A percentile compares a stretch with the other conserved stretches of the same genome.
These are phyloP conservation scores for Phenacoccus solenopsis DNA, from an alignment of 1,140 invertebrate genomes.

Conservation along the genomic window DNA sequence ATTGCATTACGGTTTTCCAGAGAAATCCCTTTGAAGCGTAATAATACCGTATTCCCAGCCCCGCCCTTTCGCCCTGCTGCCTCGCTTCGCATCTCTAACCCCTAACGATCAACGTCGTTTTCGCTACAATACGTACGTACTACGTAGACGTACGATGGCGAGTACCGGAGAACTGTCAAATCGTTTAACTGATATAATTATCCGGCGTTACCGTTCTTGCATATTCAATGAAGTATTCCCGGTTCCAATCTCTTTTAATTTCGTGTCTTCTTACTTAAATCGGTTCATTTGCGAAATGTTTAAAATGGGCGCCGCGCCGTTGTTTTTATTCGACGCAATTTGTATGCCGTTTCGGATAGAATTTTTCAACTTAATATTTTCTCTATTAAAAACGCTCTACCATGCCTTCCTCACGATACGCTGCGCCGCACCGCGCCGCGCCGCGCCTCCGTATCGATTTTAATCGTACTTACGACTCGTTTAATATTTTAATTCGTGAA, in stretches of 20 bases:
- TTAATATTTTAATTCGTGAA: too few relatives aligned
- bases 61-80: too few relatives aligned
- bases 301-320: not conserved
- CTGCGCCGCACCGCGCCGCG: too few relatives aligned
- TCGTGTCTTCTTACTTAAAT: conserved; percentile 15
- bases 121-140: not conserved
- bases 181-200: conserved; percentile 15
- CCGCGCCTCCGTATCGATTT: too few relatives aligned
- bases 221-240: not conserved
- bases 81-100: too few relatives aligned
- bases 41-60: not conserved
- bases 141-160: too few relatives aligned
- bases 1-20: conserved; percentile 8
- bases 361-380: not conserved
- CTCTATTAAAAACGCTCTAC: not conserved
- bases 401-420: too few relatives aligned
- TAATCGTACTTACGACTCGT: too few relatives aligned
- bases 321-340: not conserved
- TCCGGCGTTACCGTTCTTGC: not conserved
- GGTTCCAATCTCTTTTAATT: conserved; percentile 13
- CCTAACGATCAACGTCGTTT: too few relatives aligned
- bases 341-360: not conserved
- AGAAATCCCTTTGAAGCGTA: conserved; percentile 8
- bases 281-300: conserved; percentile 12
- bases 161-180: not conserved